These are phyloP conservation scores for Orthonevra nobilis DNA, from an alignment of 2,888 invertebrate species.

Conservation along the genomic window DNA sequence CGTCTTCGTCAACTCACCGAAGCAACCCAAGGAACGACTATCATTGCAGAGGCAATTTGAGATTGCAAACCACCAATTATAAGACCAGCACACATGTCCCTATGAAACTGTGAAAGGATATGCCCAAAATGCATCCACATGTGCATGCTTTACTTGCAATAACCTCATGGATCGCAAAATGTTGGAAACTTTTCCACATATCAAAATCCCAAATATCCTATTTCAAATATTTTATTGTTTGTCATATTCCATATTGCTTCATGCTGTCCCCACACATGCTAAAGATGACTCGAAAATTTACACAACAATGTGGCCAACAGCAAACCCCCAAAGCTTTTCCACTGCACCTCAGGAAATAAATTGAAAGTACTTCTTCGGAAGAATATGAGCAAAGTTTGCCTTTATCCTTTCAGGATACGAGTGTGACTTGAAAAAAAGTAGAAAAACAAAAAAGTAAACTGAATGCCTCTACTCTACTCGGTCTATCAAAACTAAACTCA, in stretches of 20 bases:
- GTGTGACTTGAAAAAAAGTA: slow-evolving; percentile 1
- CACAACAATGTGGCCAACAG: slow-evolving; percentile 32
- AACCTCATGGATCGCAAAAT: slow-evolving; percentile 50
- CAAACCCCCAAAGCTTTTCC: slow-evolving; percentile 31
- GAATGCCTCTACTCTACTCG: not conserved
- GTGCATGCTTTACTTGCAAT: slow-evolving; percentile 24
- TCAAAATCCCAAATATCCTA: slow-evolving; percentile 50
- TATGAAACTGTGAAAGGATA: no score
- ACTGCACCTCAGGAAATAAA: slow-evolving; percentile 45
- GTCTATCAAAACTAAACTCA: slow-evolving; percentile 29
- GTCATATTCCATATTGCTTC: slow-evolving; percentile 20
- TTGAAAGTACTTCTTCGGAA: slow-evolving; percentile 24
- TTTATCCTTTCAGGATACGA: slow-evolving; percentile 20
- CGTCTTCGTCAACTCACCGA: not conserved
- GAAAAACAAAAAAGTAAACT: slow-evolving; percentile 3
- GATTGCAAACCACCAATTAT: slow-evolving; percentile 61
- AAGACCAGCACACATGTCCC: slow-evolving; percentile 13
- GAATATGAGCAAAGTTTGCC: slow-evolving; percentile 2
- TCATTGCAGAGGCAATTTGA: slow-evolving; percentile 22
- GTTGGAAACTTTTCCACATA: slow-evolving; percentile 45
- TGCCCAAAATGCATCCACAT: no score
- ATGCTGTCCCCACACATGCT: slow-evolving; percentile 1
- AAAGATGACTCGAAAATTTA: slow-evolving; percentile 18
- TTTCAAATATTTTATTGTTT: slow-evolving; percentile 67
- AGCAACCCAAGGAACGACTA: not conserved